Conservation (phyloP, 2,888 invertebrate genomes). For the Pachymerium ferrugineum region DNA sequence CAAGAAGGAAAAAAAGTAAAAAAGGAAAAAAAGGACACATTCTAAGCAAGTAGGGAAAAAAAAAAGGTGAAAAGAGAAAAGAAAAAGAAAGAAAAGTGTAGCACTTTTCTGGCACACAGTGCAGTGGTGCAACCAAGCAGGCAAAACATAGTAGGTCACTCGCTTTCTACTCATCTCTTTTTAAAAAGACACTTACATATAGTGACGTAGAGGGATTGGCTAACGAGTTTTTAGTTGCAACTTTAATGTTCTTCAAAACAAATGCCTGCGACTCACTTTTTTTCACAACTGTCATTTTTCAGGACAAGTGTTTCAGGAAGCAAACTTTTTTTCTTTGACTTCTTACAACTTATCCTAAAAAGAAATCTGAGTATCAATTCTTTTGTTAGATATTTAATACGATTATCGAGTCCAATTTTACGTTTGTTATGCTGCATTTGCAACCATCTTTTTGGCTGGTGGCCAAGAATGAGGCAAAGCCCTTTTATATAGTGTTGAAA, state of each 20-base stretch:
- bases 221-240: background rate
- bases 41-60: background rate
- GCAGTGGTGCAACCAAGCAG: background rate
- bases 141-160: background rate
- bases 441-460: background rate
- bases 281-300: background rate
- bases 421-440: background rate
- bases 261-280: no score
- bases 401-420: background rate
- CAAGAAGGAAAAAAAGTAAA: background rate
- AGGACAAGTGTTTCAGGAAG: no score
- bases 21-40: background rate
- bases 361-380: no score
- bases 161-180: background rate
- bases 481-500: background rate
- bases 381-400: no score
- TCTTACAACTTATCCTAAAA: no score
- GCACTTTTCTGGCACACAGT: background rate
- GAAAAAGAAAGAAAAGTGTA: background rate
- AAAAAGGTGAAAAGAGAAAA: background rate
- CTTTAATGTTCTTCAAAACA: background rate
- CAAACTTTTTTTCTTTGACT: no score
- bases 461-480: background rate
- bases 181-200: background rate
- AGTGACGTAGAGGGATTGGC: background rate